phyloP scores from a whole-genome alignment of 2,797 vertebrate species.

The Tragelaphus eurycerus region DNA sequence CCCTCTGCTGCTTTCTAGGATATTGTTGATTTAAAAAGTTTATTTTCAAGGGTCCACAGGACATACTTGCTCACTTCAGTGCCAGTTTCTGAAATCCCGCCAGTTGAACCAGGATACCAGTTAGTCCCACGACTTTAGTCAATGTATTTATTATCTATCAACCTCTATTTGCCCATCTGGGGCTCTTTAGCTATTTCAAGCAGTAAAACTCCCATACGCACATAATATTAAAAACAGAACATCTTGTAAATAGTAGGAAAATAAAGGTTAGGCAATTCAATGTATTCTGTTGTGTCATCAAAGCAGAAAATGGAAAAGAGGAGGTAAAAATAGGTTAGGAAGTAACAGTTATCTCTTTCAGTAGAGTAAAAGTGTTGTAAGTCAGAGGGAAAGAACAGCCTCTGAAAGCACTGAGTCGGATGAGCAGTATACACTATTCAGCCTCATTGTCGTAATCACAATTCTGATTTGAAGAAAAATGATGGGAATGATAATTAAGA shows the following conservation, averaged over 20 bases:
- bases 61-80: background rate
- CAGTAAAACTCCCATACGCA: background rate
- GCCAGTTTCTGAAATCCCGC: background rate
- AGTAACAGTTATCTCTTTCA: background rate
- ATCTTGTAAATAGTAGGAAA: background rate
- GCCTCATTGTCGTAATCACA: conserved; percentile 11
- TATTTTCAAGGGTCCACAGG: background rate
- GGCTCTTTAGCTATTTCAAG: background rate
- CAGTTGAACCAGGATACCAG: background rate
- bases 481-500: conserved; percentile 23
- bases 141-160: background rate
- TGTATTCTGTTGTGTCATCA: background rate
- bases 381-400: background rate
- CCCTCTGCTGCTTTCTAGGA: background rate
- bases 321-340: background rate
- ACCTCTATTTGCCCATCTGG: background rate
- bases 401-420: background rate
- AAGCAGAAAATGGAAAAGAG: background rate
- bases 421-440: background rate
- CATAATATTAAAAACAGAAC: background rate
- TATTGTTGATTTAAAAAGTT: background rate
- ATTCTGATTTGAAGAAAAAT: background rate
- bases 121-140: background rate
- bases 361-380: background rate
- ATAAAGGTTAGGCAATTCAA: background rate